Conservation (phyloP, 2,113 vertebrate species). For the Hylia prasina region DNA sequence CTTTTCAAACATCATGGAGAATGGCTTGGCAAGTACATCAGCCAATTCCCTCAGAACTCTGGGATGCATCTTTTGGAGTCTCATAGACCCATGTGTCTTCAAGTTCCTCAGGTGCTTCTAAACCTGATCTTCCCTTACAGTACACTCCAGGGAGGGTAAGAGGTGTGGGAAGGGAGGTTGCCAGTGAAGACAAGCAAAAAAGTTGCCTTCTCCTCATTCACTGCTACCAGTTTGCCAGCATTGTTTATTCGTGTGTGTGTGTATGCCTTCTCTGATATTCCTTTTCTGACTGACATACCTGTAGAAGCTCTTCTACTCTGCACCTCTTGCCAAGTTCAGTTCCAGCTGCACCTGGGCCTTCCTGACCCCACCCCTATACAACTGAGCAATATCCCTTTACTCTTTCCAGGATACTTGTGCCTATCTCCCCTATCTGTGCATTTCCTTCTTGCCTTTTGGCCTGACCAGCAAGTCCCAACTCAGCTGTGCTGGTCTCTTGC, state of each 20-base stretch:
- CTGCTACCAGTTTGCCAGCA: neutral
- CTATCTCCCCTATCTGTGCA: neutral
- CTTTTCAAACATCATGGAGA: neutral
- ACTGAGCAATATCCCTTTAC: neutral
- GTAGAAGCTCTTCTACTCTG: neutral
- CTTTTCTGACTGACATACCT: neutral
- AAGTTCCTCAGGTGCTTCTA: neutral
- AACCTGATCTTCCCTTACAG: neutral
- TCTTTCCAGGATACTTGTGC: neutral
- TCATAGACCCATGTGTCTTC: neutral
- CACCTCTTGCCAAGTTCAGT: neutral
- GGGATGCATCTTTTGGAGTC: neutral
- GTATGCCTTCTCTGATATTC: neutral
- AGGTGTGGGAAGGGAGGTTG: neutral
- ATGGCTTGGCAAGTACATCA: neutral
- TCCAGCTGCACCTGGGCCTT: neutral
- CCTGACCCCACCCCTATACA: neutral
- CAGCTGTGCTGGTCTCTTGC: neutral
- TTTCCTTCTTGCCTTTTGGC: neutral
- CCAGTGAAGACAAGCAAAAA: neutral
- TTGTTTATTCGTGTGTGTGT: neutral
- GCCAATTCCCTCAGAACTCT: neutral
- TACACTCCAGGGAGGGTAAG: neutral
- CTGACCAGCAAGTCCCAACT: neutral
- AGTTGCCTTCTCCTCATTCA: neutral